Percentiles rank a stretch among this genome's conserved stretches.
Conservation (phyloP, 1,140 invertebrate species). For the Cotesia vestalis region DNA sequence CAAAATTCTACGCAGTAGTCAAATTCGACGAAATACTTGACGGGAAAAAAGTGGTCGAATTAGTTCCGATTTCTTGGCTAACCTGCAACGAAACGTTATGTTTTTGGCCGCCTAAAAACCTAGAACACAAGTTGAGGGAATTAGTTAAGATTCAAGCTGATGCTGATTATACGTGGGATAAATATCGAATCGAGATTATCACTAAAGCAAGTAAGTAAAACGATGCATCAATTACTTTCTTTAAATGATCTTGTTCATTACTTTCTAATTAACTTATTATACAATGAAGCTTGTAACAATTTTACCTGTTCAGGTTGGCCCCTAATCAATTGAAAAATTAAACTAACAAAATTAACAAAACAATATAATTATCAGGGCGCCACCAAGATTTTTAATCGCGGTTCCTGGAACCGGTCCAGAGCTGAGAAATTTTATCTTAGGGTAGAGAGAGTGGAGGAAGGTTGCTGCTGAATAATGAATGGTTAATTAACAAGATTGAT, state of each 20-base stretch:
- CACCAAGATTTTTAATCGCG: too few relatives aligned
- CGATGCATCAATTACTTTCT: not conserved
- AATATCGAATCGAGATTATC: not conserved
- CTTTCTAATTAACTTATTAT: not conserved
- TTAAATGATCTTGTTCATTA: not conserved
- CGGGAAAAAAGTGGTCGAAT: not conserved
- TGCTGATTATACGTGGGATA: not conserved
- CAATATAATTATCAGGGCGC: too few relatives aligned
- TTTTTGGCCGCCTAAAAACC: conserved; percentile 1
- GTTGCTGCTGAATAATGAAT: too few relatives aligned
- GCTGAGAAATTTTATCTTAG: too few relatives aligned
- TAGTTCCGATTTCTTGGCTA: conserved; percentile 1
- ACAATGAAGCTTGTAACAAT: too few relatives aligned
- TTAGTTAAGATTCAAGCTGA: not conserved
- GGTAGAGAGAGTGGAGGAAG: too few relatives aligned
- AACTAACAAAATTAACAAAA: too few relatives aligned
- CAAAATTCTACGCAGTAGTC: not conserved
- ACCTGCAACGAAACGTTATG: not conserved
- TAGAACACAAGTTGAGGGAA: not conserved
- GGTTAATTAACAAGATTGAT: too few relatives aligned
- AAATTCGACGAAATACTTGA: not conserved
- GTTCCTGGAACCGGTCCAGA: too few relatives aligned
- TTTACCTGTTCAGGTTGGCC: too few relatives aligned
- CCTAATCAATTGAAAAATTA: too few relatives aligned
- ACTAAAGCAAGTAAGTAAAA: not conserved